Percentiles rank a stretch among this genome's conserved stretches.
Evolutionary conservation across 2,888 invertebrate genomes (phyloP).

Genomic region (Spisula solida): DNA sequence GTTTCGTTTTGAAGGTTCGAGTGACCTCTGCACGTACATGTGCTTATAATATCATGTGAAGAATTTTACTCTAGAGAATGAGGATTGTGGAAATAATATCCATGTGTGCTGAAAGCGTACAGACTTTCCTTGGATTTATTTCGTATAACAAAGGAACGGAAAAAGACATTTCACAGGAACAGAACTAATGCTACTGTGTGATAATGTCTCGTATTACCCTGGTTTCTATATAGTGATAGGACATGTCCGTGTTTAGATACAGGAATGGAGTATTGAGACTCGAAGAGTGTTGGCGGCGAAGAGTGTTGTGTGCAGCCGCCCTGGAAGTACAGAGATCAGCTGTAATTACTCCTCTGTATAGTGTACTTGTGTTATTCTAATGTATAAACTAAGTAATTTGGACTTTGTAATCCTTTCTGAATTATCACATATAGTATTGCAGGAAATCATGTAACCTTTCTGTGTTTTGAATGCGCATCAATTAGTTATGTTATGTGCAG

Average conservation of each 20-base stretch:
- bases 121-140: constrained; percentile 14
- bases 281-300: no score
- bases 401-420: constrained; percentile 14
- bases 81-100: neutral
- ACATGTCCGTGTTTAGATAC: neutral
- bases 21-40: constrained; percentile 16
- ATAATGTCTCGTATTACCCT: constrained; percentile 20
- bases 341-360: constrained; percentile 7
- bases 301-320: neutral
- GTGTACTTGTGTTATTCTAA: constrained; percentile 32
- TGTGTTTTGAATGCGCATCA: neutral
- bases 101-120: constrained; percentile 1
- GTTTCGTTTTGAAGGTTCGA: neutral
- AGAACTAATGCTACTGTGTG: constrained; percentile 4
- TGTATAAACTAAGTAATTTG: constrained; percentile 18
- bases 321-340: neutral
- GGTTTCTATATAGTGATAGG: neutral
- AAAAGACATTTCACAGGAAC: constrained; percentile 12
- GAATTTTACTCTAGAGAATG: neutral
- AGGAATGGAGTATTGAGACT: neutral
- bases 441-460: constrained; percentile 33
- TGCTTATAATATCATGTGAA: constrained; percentile 21
- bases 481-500: neutral
- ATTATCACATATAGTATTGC: constrained; percentile 36
- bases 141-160: neutral